Evolutionary conservation across 2,888 invertebrate species (phyloP), one percentile per base, ranked within the genome.

Genomic region (Habroteleia sp.): DNA sequence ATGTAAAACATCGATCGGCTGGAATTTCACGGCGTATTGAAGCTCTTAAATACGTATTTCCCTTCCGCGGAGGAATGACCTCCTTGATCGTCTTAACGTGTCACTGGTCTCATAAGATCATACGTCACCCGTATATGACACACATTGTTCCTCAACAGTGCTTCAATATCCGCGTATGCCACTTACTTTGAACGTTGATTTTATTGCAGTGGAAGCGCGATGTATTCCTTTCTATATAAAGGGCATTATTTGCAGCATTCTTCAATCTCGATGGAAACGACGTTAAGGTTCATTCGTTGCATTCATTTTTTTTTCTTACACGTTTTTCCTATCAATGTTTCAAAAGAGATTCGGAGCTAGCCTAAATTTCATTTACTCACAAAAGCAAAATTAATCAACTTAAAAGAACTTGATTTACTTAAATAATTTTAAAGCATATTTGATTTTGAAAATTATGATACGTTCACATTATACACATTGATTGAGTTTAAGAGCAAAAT

Each of bases 41-140:
- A 27, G 58, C 44, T 58, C 63, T 63, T 52, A 52, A 63, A 52
- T 63, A 35, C 50, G 41, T 42, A 41, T 63, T 52, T 42, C 50
- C 41, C 33, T 42, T 63, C 25, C 27, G 27, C 17, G 17, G 63
- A 42, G 50, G 52, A 63, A 63, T 27, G 42, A 63, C 52, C 63
- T 44, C 35, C 16, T 50, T 31, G 41, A 17, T 33, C 37, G 42
- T 50, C 52, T 42, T 52, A 63, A 63, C 63, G 63, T 41, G 48
- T 50, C 63, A 50, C 48, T 62, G 48, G 62, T 48, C 62, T 48
- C 48, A 31, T 62, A 62, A 50, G 62, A 62, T 41, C 62, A 62
- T 48, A 62, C 48, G 39, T 62, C 62, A 62, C 16, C 27, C 8
- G 11, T 48, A n/a, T n/a, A 31, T 50, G 48, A 50, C 37, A 60